A percentile compares a stretch with the other conserved stretches of the same genome.
Evolutionary conservation across 2,113 vertebrate genomes (phyloP).

Genomic region (Melospiza melodia): DNA sequence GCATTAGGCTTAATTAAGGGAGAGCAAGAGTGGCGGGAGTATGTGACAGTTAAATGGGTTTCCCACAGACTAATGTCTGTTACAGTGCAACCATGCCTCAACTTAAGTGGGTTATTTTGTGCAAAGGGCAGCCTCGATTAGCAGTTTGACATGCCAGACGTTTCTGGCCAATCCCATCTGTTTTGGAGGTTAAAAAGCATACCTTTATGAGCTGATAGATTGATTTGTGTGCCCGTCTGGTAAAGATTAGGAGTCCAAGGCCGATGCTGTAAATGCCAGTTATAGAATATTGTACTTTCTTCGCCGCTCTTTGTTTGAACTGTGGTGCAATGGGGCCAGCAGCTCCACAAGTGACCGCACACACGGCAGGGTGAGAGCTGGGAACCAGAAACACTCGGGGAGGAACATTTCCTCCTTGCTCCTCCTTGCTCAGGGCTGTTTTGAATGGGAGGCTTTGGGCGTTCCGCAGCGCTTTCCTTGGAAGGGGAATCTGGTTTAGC

Average conservation of each 20-base stretch:
- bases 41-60: constrained; percentile 86
- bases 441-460: background rate
- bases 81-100: constrained; percentile 87
- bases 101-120: constrained; percentile 91
- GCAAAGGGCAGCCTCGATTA: constrained; percentile 82
- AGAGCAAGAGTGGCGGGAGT: constrained; percentile 79
- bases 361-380: background rate
- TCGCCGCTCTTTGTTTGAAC: constrained; percentile 74
- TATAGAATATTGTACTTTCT: constrained; percentile 75
- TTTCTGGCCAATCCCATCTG: constrained; percentile 92
- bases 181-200: constrained; percentile 93
- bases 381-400: background rate
- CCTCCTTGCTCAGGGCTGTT: background rate
- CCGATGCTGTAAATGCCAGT: constrained; percentile 84
- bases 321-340: constrained; percentile 67
- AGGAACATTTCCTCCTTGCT: background rate
- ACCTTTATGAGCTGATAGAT: constrained; percentile 95
- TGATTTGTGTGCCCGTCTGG: constrained; percentile 93
- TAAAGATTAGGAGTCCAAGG: constrained; percentile 96
- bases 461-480: background rate
- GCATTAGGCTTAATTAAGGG: constrained; percentile 86
- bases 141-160: constrained; percentile 92
- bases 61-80: constrained; percentile 83
- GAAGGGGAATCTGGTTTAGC: background rate
- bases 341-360: constrained; percentile 18